phyloP scores from a whole-genome alignment of 2,113 vertebrate species.

The Jacana jacana region DNA sequence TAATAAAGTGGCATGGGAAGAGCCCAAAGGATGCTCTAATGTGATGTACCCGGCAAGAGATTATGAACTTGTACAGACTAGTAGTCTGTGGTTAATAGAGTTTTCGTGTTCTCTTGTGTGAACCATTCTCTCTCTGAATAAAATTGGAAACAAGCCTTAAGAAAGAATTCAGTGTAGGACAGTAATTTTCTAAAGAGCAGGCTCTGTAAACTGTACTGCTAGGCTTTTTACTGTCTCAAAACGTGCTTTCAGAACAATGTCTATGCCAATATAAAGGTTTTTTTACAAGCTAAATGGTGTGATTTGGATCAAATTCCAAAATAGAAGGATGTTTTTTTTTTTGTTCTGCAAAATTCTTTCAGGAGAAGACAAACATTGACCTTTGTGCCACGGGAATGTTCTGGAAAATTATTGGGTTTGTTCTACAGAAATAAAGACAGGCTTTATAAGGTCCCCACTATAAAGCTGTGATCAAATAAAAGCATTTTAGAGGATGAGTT shows the following conservation, averaged over 20 bases:
- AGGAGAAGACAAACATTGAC: neutral
- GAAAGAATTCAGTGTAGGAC: neutral
- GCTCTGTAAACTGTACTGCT: neutral
- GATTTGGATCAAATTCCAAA: neutral
- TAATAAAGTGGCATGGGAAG: neutral
- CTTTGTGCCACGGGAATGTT: neutral
- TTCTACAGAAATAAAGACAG: neutral
- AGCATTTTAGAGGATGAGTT: neutral
- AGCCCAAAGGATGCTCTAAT: neutral
- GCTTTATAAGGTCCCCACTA: neutral
- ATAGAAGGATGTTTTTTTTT: neutral
- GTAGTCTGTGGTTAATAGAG: neutral
- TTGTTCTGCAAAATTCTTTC: neutral
- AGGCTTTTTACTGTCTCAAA: neutral
- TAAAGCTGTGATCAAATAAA: neutral
- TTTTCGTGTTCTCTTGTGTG: neutral
- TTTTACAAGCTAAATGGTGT: neutral
- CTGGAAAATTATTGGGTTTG: neutral
- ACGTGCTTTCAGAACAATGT: neutral
- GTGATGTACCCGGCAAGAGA: neutral
- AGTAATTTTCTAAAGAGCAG: neutral
- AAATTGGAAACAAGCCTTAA: neutral
- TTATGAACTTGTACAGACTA: neutral
- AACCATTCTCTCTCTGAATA: neutral
- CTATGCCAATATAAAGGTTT: neutral